These are phyloP conservation scores for Tachypleus tridentatus DNA, from an alignment of 1,140 invertebrate species.

Conservation along the genomic window DNA sequence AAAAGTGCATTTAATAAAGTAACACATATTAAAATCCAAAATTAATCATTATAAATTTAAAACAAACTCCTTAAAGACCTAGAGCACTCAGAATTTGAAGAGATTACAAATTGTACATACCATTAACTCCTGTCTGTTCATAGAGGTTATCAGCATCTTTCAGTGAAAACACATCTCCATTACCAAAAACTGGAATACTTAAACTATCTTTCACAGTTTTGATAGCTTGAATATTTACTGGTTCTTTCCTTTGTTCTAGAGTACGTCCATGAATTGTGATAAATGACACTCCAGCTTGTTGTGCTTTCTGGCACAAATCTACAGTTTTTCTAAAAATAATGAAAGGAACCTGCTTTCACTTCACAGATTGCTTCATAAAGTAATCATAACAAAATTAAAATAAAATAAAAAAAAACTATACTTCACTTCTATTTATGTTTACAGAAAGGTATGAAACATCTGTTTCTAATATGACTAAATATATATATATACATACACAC, in stretches of 20 bases:
- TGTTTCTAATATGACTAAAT: too few species aligned
- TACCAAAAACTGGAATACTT: slow-evolving; percentile 71
- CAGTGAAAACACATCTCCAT: slow-evolving; percentile 71
- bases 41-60: too few species aligned
- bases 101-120: slow-evolving; percentile 34
- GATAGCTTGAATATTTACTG: slow-evolving; percentile 60
- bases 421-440: too few species aligned
- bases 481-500: too few species aligned
- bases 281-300: slow-evolving; percentile 73
- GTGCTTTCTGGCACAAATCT: slow-evolving; percentile 60
- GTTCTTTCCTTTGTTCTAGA: slow-evolving; percentile 58
- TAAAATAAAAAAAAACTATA: too few species aligned
- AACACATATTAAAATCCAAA: too few species aligned
- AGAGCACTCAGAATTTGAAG: too few species aligned
- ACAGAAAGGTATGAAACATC: too few species aligned
- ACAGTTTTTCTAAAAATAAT: slow-evolving; percentile 42
- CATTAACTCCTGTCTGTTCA: slow-evolving; percentile 55
- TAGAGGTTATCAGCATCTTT: slow-evolving; percentile 53
- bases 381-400: too few species aligned
- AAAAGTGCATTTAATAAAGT: too few species aligned
- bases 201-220: slow-evolving; percentile 56
- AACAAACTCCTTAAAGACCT: too few species aligned
- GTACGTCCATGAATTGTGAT: slow-evolving; percentile 83
- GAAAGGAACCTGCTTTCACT: neutral
- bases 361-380: too few species aligned